Evolutionary conservation across 2,113 vertebrate species (phyloP).

Genomic region (Gambusia affinis): DNA sequence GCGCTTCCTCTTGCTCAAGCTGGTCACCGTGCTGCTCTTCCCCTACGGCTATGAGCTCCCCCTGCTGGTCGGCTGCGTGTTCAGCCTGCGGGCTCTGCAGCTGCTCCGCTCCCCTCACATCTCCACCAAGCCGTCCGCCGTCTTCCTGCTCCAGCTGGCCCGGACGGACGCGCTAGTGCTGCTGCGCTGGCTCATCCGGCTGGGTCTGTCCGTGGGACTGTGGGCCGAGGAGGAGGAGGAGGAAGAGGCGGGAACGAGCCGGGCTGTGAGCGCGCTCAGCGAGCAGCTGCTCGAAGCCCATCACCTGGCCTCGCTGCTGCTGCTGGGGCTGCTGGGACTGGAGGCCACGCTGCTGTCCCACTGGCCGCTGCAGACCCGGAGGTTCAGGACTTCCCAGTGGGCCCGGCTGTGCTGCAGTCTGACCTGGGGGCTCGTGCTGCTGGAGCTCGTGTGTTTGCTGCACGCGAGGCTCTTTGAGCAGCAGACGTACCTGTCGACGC

Average conservation of each 20-base stretch:
- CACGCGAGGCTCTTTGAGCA: constrained; percentile 13
- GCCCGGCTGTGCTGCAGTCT: constrained; percentile 58
- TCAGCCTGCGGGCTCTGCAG: constrained; percentile 67
- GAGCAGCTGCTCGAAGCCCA: constrained; percentile 76
- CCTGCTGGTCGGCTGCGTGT: constrained; percentile 73
- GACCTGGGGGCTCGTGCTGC: constrained; percentile 70
- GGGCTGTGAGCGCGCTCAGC: constrained; percentile 27
- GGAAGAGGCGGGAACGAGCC: background rate
- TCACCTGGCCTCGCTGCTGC: constrained; percentile 70
- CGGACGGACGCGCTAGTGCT: constrained; percentile 69
- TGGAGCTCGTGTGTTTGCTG: constrained; percentile 45
- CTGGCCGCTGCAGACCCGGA: constrained; percentile 71
- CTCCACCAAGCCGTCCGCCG: constrained; percentile 80
- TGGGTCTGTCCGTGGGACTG: background rate
- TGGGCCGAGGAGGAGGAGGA: constrained; percentile 12
- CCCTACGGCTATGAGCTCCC: constrained; percentile 64
- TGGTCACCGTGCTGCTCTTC: constrained; percentile 80
- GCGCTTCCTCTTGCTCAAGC: constrained; percentile 81
- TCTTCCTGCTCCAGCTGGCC: constrained; percentile 81
- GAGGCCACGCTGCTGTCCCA: constrained; percentile 81
- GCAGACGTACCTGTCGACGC: background rate
- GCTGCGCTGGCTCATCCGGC: constrained; percentile 46
- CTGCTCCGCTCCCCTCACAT: constrained; percentile 75
- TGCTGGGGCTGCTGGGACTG: constrained; percentile 80
- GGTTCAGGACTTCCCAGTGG: constrained; percentile 70